phyloP scores from a whole-genome alignment of 2,888 invertebrate species.

The Scelioninae gen. 1 region DNA sequence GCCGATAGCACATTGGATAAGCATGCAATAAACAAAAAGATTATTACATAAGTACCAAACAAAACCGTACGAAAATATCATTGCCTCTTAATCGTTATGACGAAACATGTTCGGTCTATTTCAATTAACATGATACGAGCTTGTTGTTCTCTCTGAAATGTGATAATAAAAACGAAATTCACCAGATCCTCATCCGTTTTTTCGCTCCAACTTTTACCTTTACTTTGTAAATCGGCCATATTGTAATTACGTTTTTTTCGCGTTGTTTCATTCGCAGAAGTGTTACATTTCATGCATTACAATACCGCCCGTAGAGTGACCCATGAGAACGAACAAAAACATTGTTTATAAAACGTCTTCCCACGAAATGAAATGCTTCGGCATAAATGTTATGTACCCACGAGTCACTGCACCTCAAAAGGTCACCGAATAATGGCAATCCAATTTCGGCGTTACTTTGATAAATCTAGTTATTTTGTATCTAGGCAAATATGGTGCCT shows the following conservation, averaged over 20 bases:
- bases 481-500: background rate
- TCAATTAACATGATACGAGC: no score
- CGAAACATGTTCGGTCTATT: no score
- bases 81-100: no score
- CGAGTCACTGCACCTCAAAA: conserved; percentile 61
- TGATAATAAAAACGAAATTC: no score
- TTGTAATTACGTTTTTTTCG: conserved; percentile 45
- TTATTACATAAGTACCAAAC: no score
- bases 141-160: no score
- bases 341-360: conserved; percentile 66
- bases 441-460: conserved; percentile 44
- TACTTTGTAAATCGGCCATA: conserved; percentile 19
- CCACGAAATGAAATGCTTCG: conserved; percentile 60
- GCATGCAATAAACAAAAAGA: no score
- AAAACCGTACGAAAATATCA: no score
- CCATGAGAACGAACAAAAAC: conserved; percentile 64
- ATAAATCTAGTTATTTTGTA: conserved; percentile 21
- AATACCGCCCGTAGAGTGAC: conserved; percentile 42
- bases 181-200: no score
- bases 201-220: conserved; percentile 17
- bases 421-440: conserved; percentile 68
- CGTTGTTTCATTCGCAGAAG: conserved; percentile 11
- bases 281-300: conserved; percentile 57
- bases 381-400: conserved; percentile 68
- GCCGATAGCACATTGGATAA: no score